Base-by-base conservation (phyloP, 1,140 invertebrate species). In the Rhizoglyphus robini region DNA sequence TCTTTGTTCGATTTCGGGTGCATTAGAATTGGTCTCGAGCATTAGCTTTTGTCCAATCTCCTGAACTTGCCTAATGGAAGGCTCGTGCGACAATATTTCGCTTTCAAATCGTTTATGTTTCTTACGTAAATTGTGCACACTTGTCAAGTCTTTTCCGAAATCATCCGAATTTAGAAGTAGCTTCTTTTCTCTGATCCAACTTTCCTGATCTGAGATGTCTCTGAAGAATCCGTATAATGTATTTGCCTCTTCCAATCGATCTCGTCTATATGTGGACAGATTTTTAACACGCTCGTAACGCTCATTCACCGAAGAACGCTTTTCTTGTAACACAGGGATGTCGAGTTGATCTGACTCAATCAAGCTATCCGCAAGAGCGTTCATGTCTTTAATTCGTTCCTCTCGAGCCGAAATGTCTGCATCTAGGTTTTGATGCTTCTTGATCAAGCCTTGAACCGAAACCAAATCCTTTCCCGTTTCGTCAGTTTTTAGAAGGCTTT, bases 101-200 rank as follows among this genome's bases (percentile, higher is more conserved):
- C 90, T 88, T 73, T 99, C 96, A 1, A 99, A 77, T 31, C 95
- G 84, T 68, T 97, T 96, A 77, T 98, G 95, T 76, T 99, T 99
- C 79, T 99, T 98, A 70, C 94, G 88, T 41, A 99, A 78, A 75
- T 99, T 99, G 76, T 97, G 93, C 0, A 98, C 94, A 23, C 93
- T 92, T 13, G 94, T 97, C 70, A 99, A 79, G 75, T 99, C 96
- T 66, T 94, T 86, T 0, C 96, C 96, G 76, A 96, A 98, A 75
- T 99, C 96, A 75, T 97, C 94, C 2, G 91, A 96, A 8, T 90
- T 88, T 1, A 99, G 93, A 5, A 99, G 78, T 15, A 99, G 78
- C 75, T 99, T 98, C 82, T 99, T 99, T 73, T 99, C 96, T 74
- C 97, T 97, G 74, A 99, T 99, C 96, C 96, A 99, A 20, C 90